phyloP scores from a whole-genome alignment of 2,113 vertebrate genomes.

The Zosterops japonicus region DNA sequence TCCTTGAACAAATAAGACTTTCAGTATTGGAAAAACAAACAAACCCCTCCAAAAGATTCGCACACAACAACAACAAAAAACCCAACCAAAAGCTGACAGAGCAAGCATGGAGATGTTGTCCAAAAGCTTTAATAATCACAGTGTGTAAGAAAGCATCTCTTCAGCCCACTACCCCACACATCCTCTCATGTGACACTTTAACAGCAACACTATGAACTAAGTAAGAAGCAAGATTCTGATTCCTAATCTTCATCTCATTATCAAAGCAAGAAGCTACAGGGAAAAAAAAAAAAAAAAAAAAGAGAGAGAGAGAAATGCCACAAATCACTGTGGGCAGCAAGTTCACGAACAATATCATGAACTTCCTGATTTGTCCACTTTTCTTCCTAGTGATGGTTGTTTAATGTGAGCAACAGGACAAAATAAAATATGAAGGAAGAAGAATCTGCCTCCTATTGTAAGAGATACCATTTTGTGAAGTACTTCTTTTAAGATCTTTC shows the following conservation, averaged over 20 bases:
- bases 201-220: neutral
- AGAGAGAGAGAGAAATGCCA: neutral
- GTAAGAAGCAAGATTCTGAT: neutral
- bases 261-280: neutral
- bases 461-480: fast-evolving
- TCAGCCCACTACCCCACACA: neutral
- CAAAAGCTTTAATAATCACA: neutral
- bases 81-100: neutral
- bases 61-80: neutral
- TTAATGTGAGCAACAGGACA: neutral
- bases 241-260: neutral
- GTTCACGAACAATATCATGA: neutral
- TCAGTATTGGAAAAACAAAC: neutral
- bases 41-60: fast-evolving
- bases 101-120: neutral
- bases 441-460: neutral
- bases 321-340: neutral
- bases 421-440: neutral
- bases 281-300: neutral
- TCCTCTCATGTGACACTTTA: neutral
- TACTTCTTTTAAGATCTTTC: neutral
- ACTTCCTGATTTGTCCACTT: neutral
- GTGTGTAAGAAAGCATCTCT: neutral
- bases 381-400: neutral
- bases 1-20: neutral